Evolutionary conservation across 2,797 vertebrate species (phyloP).

Genomic region (Anniella stebbinsi): DNA sequence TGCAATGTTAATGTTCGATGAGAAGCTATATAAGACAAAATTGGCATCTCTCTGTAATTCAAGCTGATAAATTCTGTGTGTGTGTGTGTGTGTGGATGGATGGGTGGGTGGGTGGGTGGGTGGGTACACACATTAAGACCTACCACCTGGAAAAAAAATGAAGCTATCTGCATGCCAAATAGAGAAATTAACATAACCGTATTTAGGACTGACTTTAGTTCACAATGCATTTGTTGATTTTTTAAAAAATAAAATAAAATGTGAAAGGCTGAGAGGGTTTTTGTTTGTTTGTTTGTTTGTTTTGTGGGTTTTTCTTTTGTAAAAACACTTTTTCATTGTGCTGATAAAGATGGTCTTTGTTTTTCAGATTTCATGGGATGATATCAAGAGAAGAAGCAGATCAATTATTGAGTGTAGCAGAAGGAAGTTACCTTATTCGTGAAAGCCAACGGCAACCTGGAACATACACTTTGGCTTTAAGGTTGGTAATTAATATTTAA

Average conservation of each 20-base stretch:
- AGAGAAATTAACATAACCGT: slow-evolving; percentile 52
- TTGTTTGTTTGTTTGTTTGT: slow-evolving; percentile 9
- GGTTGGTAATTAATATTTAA: slow-evolving; percentile 83
- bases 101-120: background rate
- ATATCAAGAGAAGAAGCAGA: slow-evolving; percentile 97
- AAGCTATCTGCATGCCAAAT: slow-evolving; percentile 43
- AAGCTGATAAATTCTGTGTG: slow-evolving; percentile 30
- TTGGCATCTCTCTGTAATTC: slow-evolving; percentile 47
- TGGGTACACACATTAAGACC: background rate
- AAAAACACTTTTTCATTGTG: slow-evolving; percentile 7
- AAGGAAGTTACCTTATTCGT: slow-evolving; percentile 98
- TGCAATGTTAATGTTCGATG: slow-evolving; percentile 37
- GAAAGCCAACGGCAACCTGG: slow-evolving; percentile 98
- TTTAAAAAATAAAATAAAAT: slow-evolving; percentile 52
- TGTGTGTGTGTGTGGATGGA: slow-evolving; percentile 5
- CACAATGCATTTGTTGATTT: slow-evolving; percentile 45
- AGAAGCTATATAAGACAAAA: slow-evolving; percentile 55
- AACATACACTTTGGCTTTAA: slow-evolving; percentile 96
- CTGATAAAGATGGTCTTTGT: slow-evolving; percentile 52
- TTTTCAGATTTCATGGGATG: slow-evolving; percentile 94
- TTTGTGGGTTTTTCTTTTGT: slow-evolving; percentile 50
- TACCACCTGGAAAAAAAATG: slow-evolving; percentile 19
- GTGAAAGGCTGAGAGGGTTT: slow-evolving; percentile 35
- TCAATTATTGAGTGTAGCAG: slow-evolving; percentile 93
- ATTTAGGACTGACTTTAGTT: background rate